Evolutionary conservation across 92 coral and sea anemone genomes (phyloP).

Genomic region (Actinostola sp.): DNA sequence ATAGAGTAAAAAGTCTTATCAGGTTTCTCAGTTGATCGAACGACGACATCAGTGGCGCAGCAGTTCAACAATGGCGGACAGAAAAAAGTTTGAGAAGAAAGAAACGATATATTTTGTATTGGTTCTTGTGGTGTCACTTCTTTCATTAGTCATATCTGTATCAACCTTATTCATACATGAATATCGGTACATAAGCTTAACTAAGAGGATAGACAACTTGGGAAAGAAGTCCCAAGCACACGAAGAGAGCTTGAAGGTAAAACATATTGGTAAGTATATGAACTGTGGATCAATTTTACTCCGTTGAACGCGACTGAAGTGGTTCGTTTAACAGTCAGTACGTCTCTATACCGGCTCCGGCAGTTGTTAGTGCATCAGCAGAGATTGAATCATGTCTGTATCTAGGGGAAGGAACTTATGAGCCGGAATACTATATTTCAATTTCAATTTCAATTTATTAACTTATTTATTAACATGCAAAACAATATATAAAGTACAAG

Average conservation of each 20-base stretch:
- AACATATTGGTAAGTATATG: neutral
- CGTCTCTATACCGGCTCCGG: too few species aligned
- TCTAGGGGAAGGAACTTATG: too few species aligned
- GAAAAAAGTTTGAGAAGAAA: neutral
- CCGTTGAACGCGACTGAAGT: too few species aligned
- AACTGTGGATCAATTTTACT: too few species aligned
- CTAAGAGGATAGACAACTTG: neutral
- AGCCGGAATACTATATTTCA: too few species aligned
- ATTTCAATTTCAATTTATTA: too few species aligned
- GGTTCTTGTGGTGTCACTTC: constrained; percentile 1
- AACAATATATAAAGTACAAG: too few species aligned
- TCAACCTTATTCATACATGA: constrained; percentile 7
- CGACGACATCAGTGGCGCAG: neutral
- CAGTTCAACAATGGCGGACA: constrained; percentile 7
- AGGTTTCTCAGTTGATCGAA: neutral
- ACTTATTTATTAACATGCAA: too few species aligned
- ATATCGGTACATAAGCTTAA: constrained; percentile 11
- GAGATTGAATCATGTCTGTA: too few species aligned
- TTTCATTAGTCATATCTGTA: neutral
- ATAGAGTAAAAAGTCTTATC: neutral
- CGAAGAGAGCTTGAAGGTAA: constrained; percentile 1
- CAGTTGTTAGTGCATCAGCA: too few species aligned
- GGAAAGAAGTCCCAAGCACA: constrained; percentile 6
- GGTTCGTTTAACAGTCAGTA: too few species aligned
- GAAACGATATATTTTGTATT: constrained; percentile 1